These are phyloP conservation scores for Hiodon tergisus DNA, from an alignment of 2,113 vertebrate genomes.

Conservation along the genomic window DNA sequence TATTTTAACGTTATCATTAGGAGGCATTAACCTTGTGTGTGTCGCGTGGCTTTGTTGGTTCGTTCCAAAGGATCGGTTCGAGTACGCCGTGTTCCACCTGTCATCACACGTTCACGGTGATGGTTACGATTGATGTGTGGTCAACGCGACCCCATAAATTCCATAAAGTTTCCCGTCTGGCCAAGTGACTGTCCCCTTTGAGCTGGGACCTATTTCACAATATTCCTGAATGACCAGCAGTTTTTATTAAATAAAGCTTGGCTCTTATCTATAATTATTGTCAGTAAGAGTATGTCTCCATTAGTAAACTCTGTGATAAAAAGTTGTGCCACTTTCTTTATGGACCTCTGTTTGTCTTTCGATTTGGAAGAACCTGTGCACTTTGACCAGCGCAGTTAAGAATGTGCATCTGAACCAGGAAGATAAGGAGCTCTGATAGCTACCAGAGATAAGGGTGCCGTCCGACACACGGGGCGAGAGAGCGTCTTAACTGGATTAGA, in stretches of 20 bases:
- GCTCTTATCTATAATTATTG: conserved; percentile 33
- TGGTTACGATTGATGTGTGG: too few species aligned
- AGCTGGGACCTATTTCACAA: too few species aligned
- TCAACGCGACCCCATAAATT: too few species aligned
- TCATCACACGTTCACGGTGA: too few species aligned
- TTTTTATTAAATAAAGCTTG: conserved; percentile 14
- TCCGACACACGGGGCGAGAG: conserved; percentile 27
- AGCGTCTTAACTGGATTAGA: conserved; percentile 10
- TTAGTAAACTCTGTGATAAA: conserved; percentile 47
- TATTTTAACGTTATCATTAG: neutral
- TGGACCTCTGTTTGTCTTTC: conserved; percentile 34
- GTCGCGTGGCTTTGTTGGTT: too few species aligned
- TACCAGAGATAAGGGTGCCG: conserved; percentile 49
- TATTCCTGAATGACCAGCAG: too few species aligned
- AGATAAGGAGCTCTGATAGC: conserved; percentile 55
- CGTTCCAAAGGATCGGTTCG: too few species aligned
- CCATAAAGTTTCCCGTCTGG: too few species aligned
- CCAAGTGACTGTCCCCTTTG: too few species aligned
- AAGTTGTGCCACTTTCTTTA: conserved; percentile 38
- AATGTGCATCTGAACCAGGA: conserved; percentile 35
- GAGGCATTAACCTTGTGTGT: neutral
- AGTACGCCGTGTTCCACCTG: too few species aligned
- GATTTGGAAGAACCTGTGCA: conserved; percentile 41
- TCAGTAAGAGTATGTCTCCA: conserved; percentile 28
- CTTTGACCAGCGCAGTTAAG: conserved; percentile 48